These are phyloP conservation scores for Phyllostomus discolor DNA, from an alignment of 2,113 vertebrate genomes.

Conservation along the genomic window DNA sequence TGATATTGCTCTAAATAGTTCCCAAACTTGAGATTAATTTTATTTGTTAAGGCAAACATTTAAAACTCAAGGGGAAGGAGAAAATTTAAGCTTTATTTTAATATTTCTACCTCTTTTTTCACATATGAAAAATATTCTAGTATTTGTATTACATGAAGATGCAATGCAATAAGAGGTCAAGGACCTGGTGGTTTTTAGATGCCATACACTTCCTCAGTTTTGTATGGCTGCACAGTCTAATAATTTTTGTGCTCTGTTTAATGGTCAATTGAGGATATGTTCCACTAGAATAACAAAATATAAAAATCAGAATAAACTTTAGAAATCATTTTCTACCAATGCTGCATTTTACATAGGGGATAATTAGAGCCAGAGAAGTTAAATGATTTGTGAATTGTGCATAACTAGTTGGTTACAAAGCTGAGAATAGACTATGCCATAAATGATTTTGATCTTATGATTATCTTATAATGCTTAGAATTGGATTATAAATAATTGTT, in stretches of 20 bases:
- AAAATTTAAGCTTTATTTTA: background rate
- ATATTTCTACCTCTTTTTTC: background rate
- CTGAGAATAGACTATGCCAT: background rate
- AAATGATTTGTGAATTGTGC: background rate
- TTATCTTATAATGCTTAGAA: constrained; percentile 17
- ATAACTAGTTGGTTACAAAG: background rate
- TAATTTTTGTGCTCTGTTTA: background rate
- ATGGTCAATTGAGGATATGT: background rate
- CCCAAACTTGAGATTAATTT: background rate
- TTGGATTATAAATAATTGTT: constrained; percentile 56
- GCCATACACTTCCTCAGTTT: background rate
- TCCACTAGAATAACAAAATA: background rate
- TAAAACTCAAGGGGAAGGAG: background rate
- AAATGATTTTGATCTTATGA: constrained; percentile 42
- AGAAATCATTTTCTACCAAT: background rate
- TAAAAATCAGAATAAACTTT: background rate
- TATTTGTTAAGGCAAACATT: background rate
- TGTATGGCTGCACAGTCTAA: background rate
- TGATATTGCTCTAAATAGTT: background rate
- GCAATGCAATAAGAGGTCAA: background rate
- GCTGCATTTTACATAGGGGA: background rate
- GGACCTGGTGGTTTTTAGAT: background rate
- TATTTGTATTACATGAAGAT: background rate
- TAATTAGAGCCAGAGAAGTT: background rate
- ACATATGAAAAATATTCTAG: background rate